These are phyloP conservation scores for Panagrolaimus sp. DNA, from an alignment of 1,140 invertebrate species.

Conservation along the genomic window DNA sequence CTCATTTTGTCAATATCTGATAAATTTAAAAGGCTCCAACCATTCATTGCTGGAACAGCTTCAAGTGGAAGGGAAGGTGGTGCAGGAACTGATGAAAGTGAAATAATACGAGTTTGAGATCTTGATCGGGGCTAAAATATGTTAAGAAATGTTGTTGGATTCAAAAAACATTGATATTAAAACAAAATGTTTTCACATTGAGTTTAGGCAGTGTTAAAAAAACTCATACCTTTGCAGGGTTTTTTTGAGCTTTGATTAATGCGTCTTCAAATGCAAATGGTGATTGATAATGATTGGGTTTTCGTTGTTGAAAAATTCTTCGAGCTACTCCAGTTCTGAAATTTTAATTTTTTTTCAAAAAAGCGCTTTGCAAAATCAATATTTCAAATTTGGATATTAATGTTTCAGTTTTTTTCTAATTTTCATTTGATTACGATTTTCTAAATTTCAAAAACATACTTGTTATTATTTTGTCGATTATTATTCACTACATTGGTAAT, in stretches of 20 bases:
- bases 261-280: neutral
- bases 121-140: neutral
- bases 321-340: conserved; percentile 1
- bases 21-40: neutral
- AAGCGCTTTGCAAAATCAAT: no score
- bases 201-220: no score
- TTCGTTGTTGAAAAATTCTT: conserved; percentile 6
- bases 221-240: no score
- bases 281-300: neutral
- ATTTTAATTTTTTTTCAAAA: no score
- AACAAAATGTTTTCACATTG: no score
- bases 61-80: neutral
- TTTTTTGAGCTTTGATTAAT: neutral
- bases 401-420: no score
- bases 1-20: conserved; percentile 10
- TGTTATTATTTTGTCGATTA: no score
- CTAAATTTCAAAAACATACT: neutral
- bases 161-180: no score
- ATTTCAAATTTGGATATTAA: no score
- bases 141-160: no score
- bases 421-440: neutral
- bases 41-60: neutral
- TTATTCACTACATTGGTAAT: no score
- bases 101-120: neutral
- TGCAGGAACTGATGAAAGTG: neutral